phyloP scores from a whole-genome alignment of 2,113 vertebrate species.

The Blennius ocellaris region DNA sequence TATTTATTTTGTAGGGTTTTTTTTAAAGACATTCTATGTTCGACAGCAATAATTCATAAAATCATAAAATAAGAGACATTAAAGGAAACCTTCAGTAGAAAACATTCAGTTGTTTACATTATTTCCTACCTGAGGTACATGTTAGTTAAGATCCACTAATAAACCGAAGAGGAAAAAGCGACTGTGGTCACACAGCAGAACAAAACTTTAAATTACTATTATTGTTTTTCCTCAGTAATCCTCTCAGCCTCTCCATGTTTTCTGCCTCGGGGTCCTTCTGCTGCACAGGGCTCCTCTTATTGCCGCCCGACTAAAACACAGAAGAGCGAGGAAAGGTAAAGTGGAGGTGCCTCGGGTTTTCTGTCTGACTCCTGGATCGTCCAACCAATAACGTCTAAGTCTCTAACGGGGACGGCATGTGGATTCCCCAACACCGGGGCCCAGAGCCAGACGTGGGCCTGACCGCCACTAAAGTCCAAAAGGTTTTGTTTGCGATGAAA shows the following conservation, averaged over 20 bases:
- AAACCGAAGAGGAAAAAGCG: constrained; percentile 12
- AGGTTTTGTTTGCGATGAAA: no score
- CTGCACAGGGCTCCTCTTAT: constrained; percentile 5
- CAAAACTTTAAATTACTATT: constrained; percentile 2
- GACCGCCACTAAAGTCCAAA: no score
- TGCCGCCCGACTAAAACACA: constrained; percentile 10
- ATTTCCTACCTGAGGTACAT: no score
- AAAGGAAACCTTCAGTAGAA: constrained; percentile 6
- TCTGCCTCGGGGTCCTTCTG: not conserved
- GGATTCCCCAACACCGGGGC: not conserved
- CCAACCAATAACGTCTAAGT: no score
- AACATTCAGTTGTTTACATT: not conserved
- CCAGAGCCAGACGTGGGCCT: no score
- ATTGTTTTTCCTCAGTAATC: constrained; percentile 33
- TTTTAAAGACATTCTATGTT: no score
- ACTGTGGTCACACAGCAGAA: not conserved
- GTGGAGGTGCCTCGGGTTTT: not conserved
- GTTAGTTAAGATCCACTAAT: constrained; percentile 1
- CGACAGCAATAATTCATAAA: no score
- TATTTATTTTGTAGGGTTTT: no score
- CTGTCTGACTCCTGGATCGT: no score
- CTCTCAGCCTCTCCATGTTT: not conserved
- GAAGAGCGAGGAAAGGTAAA: not conserved
- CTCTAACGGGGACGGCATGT: not conserved
- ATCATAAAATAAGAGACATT: not conserved